A percentile compares a stretch with the other conserved stretches of the same genome.
These are phyloP conservation scores for Synergus itoensis DNA, from an alignment of 2,888 invertebrate species.

Conservation along the genomic window DNA sequence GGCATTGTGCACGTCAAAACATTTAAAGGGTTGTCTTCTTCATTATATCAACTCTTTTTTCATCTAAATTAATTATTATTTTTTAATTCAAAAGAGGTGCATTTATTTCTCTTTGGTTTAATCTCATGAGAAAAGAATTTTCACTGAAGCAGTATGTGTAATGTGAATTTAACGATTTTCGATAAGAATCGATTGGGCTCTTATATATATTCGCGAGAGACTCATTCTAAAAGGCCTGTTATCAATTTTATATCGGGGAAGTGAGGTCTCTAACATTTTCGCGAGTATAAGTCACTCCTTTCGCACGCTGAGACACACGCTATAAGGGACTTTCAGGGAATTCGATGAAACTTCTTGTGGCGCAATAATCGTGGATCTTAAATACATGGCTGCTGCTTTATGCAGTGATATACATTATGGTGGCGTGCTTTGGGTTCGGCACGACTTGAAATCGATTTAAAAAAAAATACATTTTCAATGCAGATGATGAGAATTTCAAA, in stretches of 20 bases:
- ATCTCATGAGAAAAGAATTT: not conserved
- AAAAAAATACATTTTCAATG: not conserved
- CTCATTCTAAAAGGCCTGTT: too few species aligned
- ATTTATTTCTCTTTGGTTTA: not conserved
- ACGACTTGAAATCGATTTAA: not conserved
- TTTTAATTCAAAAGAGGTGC: not conserved
- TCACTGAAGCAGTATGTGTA: not conserved
- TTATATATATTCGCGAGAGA: too few species aligned
- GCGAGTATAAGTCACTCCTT: not conserved
- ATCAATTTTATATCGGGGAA: too few species aligned
- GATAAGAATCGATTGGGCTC: too few species aligned
- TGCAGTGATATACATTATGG: not conserved
- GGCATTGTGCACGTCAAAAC: not conserved
- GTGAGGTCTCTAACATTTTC: not conserved
- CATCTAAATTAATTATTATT: not conserved
- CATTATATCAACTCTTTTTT: too few species aligned
- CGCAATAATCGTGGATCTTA: conserved; percentile 13
- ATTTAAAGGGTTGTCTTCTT: not conserved
- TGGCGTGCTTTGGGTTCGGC: not conserved
- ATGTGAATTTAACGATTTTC: too few species aligned
- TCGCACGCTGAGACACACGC: not conserved
- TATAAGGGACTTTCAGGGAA: not conserved
- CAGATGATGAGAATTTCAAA: too few species aligned
- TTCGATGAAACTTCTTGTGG: not conserved
- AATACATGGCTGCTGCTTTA: not conserved